Evolutionary conservation across 2,113 vertebrate species (phyloP).

Genomic region (Bothrops jararaca): DNA sequence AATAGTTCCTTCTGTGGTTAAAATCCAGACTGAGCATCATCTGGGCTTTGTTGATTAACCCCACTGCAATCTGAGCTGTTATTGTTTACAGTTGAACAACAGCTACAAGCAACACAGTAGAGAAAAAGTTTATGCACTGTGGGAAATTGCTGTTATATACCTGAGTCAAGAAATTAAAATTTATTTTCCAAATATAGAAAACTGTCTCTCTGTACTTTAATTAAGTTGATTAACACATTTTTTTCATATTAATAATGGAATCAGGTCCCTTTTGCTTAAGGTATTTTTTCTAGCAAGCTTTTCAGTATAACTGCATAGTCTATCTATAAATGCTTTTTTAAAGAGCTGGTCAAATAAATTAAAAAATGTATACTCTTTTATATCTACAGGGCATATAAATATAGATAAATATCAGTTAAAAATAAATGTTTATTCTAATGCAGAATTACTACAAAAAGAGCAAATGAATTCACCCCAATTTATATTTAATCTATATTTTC

Average conservation of each 20-base stretch:
- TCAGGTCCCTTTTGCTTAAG: background rate
- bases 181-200: slow-evolving; percentile 9
- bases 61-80: background rate
- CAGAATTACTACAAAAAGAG: background rate
- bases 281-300: background rate
- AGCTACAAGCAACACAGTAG: background rate
- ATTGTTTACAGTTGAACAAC: background rate
- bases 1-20: background rate
- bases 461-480: background rate
- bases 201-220: background rate
- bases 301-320: background rate
- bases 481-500: background rate
- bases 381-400: background rate
- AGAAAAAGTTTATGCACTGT: background rate
- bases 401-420: background rate
- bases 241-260: slow-evolving; percentile 5
- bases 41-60: background rate
- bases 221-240: background rate
- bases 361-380: background rate
- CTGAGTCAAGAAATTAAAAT: slow-evolving; percentile 31
- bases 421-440: background rate
- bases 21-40: background rate
- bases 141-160: background rate
- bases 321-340: background rate
- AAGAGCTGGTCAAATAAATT: background rate